These are phyloP conservation scores for Acropternis orthonyx DNA, from an alignment of 2,797 vertebrate species.

Conservation along the genomic window DNA sequence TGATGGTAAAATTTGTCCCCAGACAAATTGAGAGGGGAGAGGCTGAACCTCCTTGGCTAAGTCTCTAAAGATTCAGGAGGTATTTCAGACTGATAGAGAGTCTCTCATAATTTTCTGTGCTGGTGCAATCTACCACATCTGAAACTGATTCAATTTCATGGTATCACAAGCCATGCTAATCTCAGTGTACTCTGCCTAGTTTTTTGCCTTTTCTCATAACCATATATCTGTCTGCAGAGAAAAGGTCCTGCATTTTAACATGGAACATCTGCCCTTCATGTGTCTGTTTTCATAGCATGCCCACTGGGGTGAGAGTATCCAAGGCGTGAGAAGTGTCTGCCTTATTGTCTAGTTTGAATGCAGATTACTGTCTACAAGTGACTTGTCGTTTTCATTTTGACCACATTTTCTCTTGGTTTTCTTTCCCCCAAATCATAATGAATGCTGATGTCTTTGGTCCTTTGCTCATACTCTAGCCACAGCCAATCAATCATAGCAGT, in stretches of 20 bases:
- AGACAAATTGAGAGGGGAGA: background rate
- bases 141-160: conserved; percentile 52
- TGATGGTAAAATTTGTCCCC: background rate
- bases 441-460: background rate
- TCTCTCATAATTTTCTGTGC: background rate
- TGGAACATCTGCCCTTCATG: background rate
- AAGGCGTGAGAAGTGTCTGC: conserved; percentile 46
- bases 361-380: conserved; percentile 36
- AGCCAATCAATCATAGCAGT: background rate
- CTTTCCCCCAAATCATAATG: background rate
- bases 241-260: background rate
- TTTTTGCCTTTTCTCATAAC: conserved; percentile 29
- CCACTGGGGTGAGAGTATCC: background rate
- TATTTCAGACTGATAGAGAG: background rate
- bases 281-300: background rate
- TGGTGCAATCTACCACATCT: conserved; percentile 13
- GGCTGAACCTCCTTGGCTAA: background rate
- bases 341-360: conserved; percentile 41
- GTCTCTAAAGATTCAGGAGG: background rate
- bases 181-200: background rate
- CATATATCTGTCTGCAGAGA: conserved; percentile 13
- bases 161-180: background rate
- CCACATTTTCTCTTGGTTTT: background rate
- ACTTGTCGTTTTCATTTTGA: conserved; percentile 21
- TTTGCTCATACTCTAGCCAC: background rate